phyloP scores from a whole-genome alignment of 1,140 invertebrate species.

The Vollenhovia emeryi region DNA sequence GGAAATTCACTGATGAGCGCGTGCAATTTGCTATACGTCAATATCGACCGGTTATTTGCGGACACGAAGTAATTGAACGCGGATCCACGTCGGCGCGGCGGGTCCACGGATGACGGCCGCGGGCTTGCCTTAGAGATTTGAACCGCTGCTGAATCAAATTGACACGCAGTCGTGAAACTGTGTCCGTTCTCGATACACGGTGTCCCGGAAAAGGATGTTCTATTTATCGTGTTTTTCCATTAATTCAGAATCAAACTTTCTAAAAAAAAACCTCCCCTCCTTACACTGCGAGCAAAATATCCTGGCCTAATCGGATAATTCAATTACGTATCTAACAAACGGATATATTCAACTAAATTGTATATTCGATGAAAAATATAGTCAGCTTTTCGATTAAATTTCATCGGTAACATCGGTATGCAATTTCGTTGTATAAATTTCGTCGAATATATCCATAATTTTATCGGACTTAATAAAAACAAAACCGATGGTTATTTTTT shows the following conservation, averaged over 20 bases:
- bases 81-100: background rate
- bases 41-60: slow-evolving; percentile 43
- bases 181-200: background rate
- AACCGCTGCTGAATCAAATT: slow-evolving; percentile 35
- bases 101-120: background rate
- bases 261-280: too few species aligned
- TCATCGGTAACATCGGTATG: too few species aligned
- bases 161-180: slow-evolving; percentile 14
- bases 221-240: background rate
- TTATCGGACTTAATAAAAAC: too few species aligned
- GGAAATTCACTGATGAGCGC: slow-evolving; percentile 37
- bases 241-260: background rate
- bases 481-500: too few species aligned
- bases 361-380: too few species aligned
- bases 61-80: slow-evolving; percentile 10
- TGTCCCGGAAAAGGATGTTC: background rate
- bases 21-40: slow-evolving; percentile 19
- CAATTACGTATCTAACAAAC: too few species aligned
- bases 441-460: too few species aligned
- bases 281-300: too few species aligned
- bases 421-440: too few species aligned
- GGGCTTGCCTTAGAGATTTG: slow-evolving; percentile 33
- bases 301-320: too few species aligned
- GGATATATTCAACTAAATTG: too few species aligned
- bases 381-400: too few species aligned